Percentiles rank a stretch among this genome's conserved stretches.
phyloP scores from a whole-genome alignment of 2,797 vertebrate species.

The Helicolenus hilgendorfi region DNA sequence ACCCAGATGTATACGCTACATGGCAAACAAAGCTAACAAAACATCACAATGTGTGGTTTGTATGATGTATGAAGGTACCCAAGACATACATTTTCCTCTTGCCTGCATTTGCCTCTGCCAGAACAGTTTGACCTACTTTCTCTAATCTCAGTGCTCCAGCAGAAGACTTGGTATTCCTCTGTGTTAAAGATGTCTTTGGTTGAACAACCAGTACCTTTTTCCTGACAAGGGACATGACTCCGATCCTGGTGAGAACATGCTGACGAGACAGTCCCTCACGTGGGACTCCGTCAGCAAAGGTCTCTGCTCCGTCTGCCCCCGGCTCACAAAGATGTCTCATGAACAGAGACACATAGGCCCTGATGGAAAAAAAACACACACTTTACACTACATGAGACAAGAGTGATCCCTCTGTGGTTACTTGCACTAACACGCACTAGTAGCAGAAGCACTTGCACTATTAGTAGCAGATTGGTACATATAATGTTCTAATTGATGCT shows the following conservation, averaged over 20 bases:
- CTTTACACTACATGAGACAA: background rate
- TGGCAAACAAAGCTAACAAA: background rate
- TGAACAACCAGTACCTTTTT: conserved; percentile 93
- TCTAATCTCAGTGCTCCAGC: conserved; percentile 38
- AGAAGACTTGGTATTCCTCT: background rate
- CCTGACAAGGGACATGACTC: conserved; percentile 99
- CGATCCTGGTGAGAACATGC: conserved; percentile 98
- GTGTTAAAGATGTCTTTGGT: conserved; percentile 13
- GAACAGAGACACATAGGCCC: conserved; percentile 98
- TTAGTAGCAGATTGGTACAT: background rate
- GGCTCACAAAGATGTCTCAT: conserved; percentile 99
- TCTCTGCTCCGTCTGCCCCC: conserved; percentile 96
- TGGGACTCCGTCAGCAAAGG: conserved; percentile 97
- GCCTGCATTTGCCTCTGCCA: background rate
- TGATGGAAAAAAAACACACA: conserved; percentile 58
- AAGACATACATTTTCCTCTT: background rate
- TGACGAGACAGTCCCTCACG: conserved; percentile 97
- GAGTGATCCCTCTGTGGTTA: background rate
- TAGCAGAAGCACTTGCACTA: background rate
- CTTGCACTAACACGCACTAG: background rate
- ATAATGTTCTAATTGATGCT: background rate
- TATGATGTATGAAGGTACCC: background rate
- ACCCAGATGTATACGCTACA: background rate
- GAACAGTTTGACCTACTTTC: conserved; percentile 63
- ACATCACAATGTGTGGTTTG: background rate